A percentile compares a stretch with the other conserved stretches of the same genome.
phyloP scores from a whole-genome alignment of 2,888 invertebrate species.

The Melieria omissa region DNA sequence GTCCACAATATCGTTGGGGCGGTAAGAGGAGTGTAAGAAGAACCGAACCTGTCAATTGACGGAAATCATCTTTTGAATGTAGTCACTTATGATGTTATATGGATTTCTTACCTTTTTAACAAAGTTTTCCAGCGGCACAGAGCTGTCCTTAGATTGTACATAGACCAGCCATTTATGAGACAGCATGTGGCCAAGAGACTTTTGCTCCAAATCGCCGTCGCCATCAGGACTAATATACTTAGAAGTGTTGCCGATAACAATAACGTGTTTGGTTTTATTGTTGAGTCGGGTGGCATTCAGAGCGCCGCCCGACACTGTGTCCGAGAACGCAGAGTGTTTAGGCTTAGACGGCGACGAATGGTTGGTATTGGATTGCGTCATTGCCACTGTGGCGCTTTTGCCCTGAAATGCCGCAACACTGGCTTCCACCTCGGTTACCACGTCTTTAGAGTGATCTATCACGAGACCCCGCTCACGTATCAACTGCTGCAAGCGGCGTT shows the following conservation, averaged over 20 bases:
- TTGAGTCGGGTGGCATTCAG: constrained; percentile 50
- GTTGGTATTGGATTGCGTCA: background rate
- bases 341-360: constrained; percentile 25
- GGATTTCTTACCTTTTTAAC: constrained; percentile 72
- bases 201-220: constrained; percentile 40
- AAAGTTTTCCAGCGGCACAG: constrained; percentile 72
- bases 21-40: constrained; percentile 85
- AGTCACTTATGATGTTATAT: background rate
- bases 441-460: constrained; percentile 56
- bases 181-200: constrained; percentile 73
- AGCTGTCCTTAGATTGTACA: constrained; percentile 75
- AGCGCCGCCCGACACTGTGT: constrained; percentile 14
- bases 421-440: constrained; percentile 20
- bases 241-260: constrained; percentile 78
- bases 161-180: constrained; percentile 94
- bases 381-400: constrained; percentile 24
- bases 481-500: constrained; percentile 55
- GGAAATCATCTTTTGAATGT: background rate
- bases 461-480: constrained; percentile 59
- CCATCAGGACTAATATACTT: constrained; percentile 79
- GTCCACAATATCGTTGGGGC: constrained; percentile 86
- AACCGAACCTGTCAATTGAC: constrained; percentile 69
- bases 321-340: constrained; percentile 46
- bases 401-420: background rate
- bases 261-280: constrained; percentile 70